Evolutionary conservation across 2,797 vertebrate species (phyloP).

Genomic region (Enteromius unitaeniatus): DNA sequence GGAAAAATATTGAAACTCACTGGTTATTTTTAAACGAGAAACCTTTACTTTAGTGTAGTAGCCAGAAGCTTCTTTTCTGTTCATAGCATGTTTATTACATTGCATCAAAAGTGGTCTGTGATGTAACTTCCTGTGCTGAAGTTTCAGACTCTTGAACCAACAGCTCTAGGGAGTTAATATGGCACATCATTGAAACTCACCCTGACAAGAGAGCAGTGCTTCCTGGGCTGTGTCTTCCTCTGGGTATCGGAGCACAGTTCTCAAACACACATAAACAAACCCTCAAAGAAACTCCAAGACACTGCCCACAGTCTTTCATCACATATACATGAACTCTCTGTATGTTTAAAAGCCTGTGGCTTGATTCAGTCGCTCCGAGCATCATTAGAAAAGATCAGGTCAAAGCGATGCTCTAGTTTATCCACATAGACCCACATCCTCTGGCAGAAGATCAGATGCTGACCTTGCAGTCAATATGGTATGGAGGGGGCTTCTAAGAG

Average conservation of each 20-base stretch:
- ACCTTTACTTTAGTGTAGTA: no score
- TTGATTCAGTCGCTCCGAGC: neutral
- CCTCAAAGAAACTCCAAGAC: slow-evolving; percentile 32
- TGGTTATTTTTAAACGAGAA: no score
- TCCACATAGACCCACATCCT: slow-evolving; percentile 20
- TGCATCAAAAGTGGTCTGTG: slow-evolving; percentile 7
- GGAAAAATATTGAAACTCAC: no score
- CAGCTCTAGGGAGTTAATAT: slow-evolving; percentile 55
- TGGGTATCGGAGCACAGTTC: slow-evolving; percentile 57
- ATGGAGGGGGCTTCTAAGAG: slow-evolving; percentile 6
- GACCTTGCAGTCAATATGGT: slow-evolving; percentile 35
- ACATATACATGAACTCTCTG: slow-evolving; percentile 19
- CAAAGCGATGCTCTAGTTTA: slow-evolving; percentile 15
- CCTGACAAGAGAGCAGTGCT: slow-evolving; percentile 72
- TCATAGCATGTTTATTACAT: neutral
- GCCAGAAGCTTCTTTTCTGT: neutral
- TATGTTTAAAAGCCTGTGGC: slow-evolving; percentile 31
- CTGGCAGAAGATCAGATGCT: slow-evolving; percentile 33
- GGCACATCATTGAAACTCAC: slow-evolving; percentile 65
- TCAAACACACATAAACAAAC: slow-evolving; percentile 37
- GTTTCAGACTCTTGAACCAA: slow-evolving; percentile 52
- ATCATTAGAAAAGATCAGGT: slow-evolving; percentile 44
- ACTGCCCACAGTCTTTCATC: slow-evolving; percentile 17
- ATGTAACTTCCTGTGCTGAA: slow-evolving; percentile 45
- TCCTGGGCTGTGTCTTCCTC: slow-evolving; percentile 65